Base-by-base conservation (phyloP, 2,888 invertebrate species). In the Apamea anceps region DNA sequence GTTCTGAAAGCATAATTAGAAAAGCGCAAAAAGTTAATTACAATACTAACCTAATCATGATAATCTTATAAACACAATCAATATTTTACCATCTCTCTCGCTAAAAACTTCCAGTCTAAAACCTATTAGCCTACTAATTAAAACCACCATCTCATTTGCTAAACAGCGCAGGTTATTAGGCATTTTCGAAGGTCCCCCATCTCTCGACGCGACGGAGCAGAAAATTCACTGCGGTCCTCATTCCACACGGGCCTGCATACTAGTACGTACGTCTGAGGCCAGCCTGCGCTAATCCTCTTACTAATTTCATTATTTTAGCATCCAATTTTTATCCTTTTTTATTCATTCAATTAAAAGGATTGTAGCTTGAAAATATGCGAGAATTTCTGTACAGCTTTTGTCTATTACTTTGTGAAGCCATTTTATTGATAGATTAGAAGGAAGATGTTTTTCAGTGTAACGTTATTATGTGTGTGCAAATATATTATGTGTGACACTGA, bases 141-240 rank as follows among this genome's bases (percentile, higher is more conserved):
- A 88, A 87, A 88, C 72, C 75, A 76, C 82, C 76, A 88, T 88
- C 82, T 77, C 82, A 90, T 89, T 88, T 79, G 82, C 86, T 82
- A 77, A 84, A 87, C 82, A 89, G 88, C 81, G 86, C 81, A 85
- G 86, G 83, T 87, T 87, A 87, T 86, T 80, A 82, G 86, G 86
- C 91, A 91, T 92, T 94, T 94, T 93, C 91, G 86, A 89, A 91
- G 92, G 91, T 92, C 90, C 85, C 92, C 93, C 94, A 95, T 95
- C 94, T 94, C 90, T 91, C 86, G 84, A 92, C 91, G 94, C 95
- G 92, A 88, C 94, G 93, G 92, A 93, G 93, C 95, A 93, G 95
- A 93, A 95, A 96, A 96, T 96, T 94, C 91, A 94, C 93, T 93
- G 90, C 92, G 91, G 92, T 94, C 94, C 94, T 93, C 94, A 92